Evolutionary conservation across 2,888 invertebrate genomes (phyloP).

Genomic region (Gymnocheta viridis): DNA sequence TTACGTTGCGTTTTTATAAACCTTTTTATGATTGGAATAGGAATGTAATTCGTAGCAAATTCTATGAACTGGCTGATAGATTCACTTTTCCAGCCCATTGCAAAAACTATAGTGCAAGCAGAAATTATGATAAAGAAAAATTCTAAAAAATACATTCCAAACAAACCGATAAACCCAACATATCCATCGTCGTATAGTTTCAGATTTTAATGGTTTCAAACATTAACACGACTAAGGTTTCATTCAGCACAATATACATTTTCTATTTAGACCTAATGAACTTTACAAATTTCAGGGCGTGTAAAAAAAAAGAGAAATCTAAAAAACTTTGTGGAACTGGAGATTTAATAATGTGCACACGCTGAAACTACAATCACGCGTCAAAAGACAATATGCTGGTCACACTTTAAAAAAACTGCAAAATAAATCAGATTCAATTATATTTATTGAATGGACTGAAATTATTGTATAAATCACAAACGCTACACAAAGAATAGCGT

Average conservation of each 20-base stretch:
- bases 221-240: conserved; percentile 23
- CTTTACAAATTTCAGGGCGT: conserved; percentile 51
- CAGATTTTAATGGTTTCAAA: background rate
- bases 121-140: no score
- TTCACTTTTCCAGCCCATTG: no score
- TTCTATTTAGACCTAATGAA: conserved; percentile 55
- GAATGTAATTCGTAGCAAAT: no score
- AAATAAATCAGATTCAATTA: background rate
- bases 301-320: conserved; percentile 18
- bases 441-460: no score
- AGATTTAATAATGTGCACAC: conserved; percentile 7
- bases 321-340: background rate
- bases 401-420: background rate
- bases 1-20: no score
- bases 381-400: background rate
- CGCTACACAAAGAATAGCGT: no score
- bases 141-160: no score
- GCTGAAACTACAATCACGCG: background rate
- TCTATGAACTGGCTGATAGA: no score
- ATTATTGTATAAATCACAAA: no score
- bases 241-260: conserved; percentile 11
- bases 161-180: background rate
- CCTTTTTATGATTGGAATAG: no score
- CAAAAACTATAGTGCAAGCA: no score
- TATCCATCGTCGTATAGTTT: background rate